Evolutionary conservation across 2,888 invertebrate genomes (phyloP), one percentile per base, ranked within the genome.

Genomic region (Eledona agricola): DNA sequence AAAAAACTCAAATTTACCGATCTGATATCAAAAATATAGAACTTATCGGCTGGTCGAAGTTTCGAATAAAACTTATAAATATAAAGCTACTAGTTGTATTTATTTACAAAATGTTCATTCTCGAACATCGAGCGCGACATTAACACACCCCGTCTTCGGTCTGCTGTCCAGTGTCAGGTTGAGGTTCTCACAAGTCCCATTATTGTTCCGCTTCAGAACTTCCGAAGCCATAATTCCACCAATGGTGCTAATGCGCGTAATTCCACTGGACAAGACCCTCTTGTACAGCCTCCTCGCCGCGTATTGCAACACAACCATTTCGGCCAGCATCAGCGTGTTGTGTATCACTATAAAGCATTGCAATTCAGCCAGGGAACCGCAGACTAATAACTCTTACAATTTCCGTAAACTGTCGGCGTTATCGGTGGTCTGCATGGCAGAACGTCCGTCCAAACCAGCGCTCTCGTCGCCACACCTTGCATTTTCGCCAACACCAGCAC

Each of bases 261-360:
- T 20, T 16, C 31, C 51, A 2, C 49, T 66, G 2, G 78, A 78
- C 12, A 79, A 53, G 15, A 72, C 67, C 25, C 73, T 72, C 50
- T 81, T 81, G 76, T 88, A 88, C 31, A 88, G 69, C 50, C 78
- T 75, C 70, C 85, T 80, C 0, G 88, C 88, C 65, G 83, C 79
- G 53, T 81, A 76, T 26, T 83, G 82, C 25, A 89, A 77, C 37
- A 86, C 65, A 43, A 87, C 77, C 87, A 89, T 87, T 75, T 89
- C 87, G 61, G 83, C 69, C 64, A 88, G 75, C 80, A 86, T 84
- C 60, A 85, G 67, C 22, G 80, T 77, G 72, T 86, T 86, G 76
- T 85, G 84, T 57, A 87, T 80, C 72, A 87, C 89, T 89, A 80
- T 64, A 80, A 79, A n/a, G n/a, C n/a, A n/a, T n/a, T n/a, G n/a